Conservation (phyloP, 2,113 vertebrate genomes). For the Perca fluviatilis region DNA sequence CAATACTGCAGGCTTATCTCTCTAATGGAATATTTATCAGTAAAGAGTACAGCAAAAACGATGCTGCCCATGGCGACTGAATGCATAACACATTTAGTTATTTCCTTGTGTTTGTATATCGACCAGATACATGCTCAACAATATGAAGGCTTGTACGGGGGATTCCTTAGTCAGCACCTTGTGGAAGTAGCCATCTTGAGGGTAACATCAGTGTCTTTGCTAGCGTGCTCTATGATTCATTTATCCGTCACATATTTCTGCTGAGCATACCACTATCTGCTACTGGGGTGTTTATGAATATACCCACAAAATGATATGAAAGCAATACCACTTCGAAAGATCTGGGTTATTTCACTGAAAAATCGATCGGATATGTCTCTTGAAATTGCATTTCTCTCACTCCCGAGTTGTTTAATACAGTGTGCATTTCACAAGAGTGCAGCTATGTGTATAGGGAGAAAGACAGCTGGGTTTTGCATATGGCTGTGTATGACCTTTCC, state of each 20-base stretch:
- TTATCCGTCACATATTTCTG: conserved; percentile 68
- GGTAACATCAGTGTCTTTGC: conserved; percentile 58
- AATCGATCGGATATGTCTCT: conserved; percentile 62
- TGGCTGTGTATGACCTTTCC: conserved; percentile 66
- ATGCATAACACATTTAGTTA: conserved; percentile 70
- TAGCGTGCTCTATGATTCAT: conserved; percentile 55
- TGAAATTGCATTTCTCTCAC: conserved; percentile 71
- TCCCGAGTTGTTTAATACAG: conserved; percentile 58
- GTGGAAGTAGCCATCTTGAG: conserved; percentile 30
- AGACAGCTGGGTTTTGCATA: conserved; percentile 70
- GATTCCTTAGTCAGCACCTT: conserved; percentile 66
- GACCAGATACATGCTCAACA: conserved; percentile 62
- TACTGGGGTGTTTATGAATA: conserved; percentile 68
- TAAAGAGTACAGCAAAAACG: conserved; percentile 41
- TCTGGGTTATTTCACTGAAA: conserved; percentile 54
- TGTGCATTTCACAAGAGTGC: conserved; percentile 42
- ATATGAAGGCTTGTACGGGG: conserved; percentile 41
- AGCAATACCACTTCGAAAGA: conserved; percentile 75
- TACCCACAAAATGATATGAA: conserved; percentile 69
- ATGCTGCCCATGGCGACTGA: conserved; percentile 56
- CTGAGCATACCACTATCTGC: conserved; percentile 62
- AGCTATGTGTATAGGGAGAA: conserved; percentile 10
- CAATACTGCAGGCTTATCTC: conserved; percentile 69
- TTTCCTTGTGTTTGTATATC: conserved; percentile 60
- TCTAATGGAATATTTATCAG: conserved; percentile 82